A percentile compares a stretch with the other conserved stretches of the same genome.
These are phyloP conservation scores for Masticophis lateralis DNA, from an alignment of 2,797 vertebrate species.

Conservation along the genomic window DNA sequence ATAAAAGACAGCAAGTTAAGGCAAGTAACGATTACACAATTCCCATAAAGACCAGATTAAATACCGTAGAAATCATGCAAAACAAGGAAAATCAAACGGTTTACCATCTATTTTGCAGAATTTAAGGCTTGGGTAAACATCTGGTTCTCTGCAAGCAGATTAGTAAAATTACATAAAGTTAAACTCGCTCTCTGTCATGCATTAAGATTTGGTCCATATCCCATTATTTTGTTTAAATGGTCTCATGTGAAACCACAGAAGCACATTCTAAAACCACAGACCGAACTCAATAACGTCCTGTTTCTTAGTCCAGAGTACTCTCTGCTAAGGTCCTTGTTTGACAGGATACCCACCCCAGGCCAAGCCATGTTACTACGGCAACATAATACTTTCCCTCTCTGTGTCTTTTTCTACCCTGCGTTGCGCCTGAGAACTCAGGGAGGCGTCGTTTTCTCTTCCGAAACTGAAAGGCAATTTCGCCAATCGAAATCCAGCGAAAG, in stretches of 20 bases:
- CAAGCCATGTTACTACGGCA: neutral
- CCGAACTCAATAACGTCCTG: neutral
- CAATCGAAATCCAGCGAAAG: neutral
- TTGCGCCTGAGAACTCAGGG: neutral
- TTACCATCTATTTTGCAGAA: neutral
- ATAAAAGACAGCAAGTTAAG: neutral
- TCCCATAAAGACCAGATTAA: neutral
- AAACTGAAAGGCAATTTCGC: neutral
- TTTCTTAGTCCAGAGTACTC: neutral
- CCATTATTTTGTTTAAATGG: neutral
- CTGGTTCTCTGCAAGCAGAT: neutral
- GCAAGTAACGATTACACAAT: neutral
- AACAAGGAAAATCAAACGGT: neutral
- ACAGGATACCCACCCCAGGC: neutral
- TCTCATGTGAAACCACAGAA: neutral
- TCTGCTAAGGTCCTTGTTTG: neutral
- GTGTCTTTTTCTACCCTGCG: neutral
- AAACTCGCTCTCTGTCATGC: neutral
- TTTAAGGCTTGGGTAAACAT: no score
- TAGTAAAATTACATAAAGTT: neutral
- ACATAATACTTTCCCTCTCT: neutral
- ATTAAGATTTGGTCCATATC: neutral
- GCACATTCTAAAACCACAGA: neutral
- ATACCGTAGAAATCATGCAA: neutral
- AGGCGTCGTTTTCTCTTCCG: neutral